Evolutionary conservation across 2,113 vertebrate species (phyloP).

Genomic region (Scophthalmus maximus): DNA sequence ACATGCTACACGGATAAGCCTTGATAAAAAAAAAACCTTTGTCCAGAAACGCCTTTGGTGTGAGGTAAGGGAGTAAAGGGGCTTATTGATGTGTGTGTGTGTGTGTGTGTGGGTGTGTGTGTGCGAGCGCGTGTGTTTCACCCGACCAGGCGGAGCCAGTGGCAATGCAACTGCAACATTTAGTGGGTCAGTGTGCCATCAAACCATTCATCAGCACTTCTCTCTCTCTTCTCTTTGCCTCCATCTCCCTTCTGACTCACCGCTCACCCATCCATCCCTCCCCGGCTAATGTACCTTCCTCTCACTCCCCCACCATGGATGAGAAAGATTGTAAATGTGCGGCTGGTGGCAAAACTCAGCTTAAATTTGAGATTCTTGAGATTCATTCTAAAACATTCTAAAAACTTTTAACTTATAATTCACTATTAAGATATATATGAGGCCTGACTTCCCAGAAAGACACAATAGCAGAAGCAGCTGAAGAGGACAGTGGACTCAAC

Average conservation of each 20-base stretch:
- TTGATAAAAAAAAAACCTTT: background rate
- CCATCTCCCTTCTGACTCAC: conserved; percentile 65
- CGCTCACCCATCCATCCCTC: conserved; percentile 38
- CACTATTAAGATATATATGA: background rate
- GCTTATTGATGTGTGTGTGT: conserved; percentile 24
- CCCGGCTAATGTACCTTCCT: conserved; percentile 33
- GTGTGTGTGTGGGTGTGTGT: conserved; percentile 28
- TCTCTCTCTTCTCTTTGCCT: conserved; percentile 53
- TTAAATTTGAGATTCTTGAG: background rate
- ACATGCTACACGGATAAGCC: conserved; percentile 2
- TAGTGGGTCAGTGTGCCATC: conserved; percentile 87
- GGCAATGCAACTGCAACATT: conserved; percentile 75
- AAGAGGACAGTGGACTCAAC: background rate
- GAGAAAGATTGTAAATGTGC: conserved; percentile 8
- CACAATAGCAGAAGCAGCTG: background rate
- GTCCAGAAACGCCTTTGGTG: background rate
- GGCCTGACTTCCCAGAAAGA: background rate
- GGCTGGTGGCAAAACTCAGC: background rate
- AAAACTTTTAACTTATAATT: background rate
- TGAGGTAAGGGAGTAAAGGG: conserved; percentile 1
- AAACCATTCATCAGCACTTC: conserved; percentile 78
- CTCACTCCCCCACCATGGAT: conserved; percentile 26
- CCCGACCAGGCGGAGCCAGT: conserved; percentile 70
- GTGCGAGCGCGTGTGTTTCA: conserved; percentile 49
- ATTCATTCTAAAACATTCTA: background rate